Base-by-base conservation (phyloP, 2,113 vertebrate genomes). In the Cebus imitator region DNA sequence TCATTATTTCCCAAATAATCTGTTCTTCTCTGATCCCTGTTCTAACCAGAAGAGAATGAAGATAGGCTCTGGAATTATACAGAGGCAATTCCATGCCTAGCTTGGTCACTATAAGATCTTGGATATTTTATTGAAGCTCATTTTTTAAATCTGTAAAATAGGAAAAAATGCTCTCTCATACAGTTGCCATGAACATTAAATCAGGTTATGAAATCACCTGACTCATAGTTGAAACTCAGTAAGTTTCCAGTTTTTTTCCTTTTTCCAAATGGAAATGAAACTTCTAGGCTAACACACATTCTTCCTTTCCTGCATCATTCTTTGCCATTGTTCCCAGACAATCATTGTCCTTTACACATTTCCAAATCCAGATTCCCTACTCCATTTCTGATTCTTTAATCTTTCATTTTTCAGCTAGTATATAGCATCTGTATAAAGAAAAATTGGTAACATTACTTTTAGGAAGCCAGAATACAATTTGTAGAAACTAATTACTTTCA, bases 141-240 rank as follows among this genome's bases (percentile, higher is more conserved):
- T n/a, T 50, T 86, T 27, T 96, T 91, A 52, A 16, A 84, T 96
- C 27, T 95, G 13, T 87, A 79, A 79, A 78, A 61, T 61, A 32
- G 45, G 6, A 9, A 32, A 68, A 85, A 43, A 76, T 43, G 27
- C 1, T 73, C 16, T 92, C 20, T 86, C 17, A 80, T 79, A 37
- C 0, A 52, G 64, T 92, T 95, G 21, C 30, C 52, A 83, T 57
- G 57, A 93, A 48, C 32, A 91, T 96, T 81, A 75, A 85, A 66
- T 61, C 83, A 52, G 61, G 85, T 75, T 78, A 86, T 30, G 13
- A 86, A 57, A 57, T 8, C 35, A 21, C 4, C 37, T 64, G 55
- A 91, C 57, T 72, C 6, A 27, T 90, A 30, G 37, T 58, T 27
- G 37, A 83, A 90, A 90, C 14, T 64, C 50, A 76, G 2, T 58